Evolutionary conservation across 2,113 vertebrate genomes (phyloP), one percentile per base, ranked within the genome.

Genomic region (Scomber colias): DNA sequence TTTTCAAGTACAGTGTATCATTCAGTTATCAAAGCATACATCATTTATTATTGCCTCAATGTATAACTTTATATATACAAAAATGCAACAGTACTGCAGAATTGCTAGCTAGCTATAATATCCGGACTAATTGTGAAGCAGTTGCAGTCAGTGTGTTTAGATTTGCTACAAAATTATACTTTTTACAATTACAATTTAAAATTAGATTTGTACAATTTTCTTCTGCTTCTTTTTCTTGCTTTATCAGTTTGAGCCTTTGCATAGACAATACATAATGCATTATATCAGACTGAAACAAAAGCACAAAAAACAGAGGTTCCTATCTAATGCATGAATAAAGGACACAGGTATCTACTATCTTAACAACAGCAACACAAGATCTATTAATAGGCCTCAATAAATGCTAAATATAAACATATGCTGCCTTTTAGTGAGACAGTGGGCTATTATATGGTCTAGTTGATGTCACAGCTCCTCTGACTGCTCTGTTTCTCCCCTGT

Each of bases 391-490:
- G 19, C 31, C 62, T 35, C 31, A 68, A n/a, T 45, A 7, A 55
- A 77, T 46, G 30, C 60, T 56, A 68, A 87, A 61, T 30, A n/a
- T 61, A 55, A 87, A 63, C 74, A 77, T 55, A 69, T 51, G 56
- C 50, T 46, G 49, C 30, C 61, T 15, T 45, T 63, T 14, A 65
- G 50, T 51, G 10, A 68, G 68, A 81, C 61, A 63, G 9, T 51
- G 13, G 46, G 30, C 66, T 76, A 75, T 83, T 84, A 65, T 69
- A 75, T 82, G 77, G 65, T 77, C 69, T 67, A 79, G 61, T 72
- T 80, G 74, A 77, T 72, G 78, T 48, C 79, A 80, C 45, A 51
- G 59, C 12, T 35, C 24, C 53, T 54, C 11, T 64, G 17, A 62
- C 70, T 17, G 30, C 60, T 80, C 74, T 74, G 74, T 40, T 44